Base-by-base conservation (phyloP, 2,888 invertebrate genomes). In the Nephrotoma flavescens region DNA sequence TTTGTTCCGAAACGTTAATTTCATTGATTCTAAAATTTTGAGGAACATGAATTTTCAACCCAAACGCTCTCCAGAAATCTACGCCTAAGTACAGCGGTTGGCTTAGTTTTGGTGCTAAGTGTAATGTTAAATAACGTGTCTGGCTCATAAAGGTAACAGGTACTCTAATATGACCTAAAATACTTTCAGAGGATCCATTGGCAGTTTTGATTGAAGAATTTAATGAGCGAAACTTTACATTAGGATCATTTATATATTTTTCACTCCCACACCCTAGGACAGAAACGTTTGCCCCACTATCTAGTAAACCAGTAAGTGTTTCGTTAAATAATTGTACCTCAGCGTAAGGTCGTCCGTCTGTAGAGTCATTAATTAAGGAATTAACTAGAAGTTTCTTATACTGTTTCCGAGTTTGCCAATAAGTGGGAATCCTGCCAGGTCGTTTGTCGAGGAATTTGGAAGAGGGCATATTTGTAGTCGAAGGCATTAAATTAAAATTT, bases 231-330 rank as follows among this genome's bases (percentile, higher is more conserved):
- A 83, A 83, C 11, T 41, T 31, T 12, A 83, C 5, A 2, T 2
- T 41, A 9, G 41, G 41, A 0, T 5, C 2, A 9, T 83, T 83
- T 0, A 83, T 12, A 11, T 41, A 41, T 41, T 83, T 6, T 41
- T 83, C 41, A 9, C 83, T 41, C 2, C 41, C 41, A 11, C 41
- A 5, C 2, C 83, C 83, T 41, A 83, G 41, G 0, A 83, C 11
- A 0, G 83, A 83, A 5, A 88, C 86, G 7, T 87, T 52, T 7
- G 88, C 88, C 0, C 88, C 87, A 1, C 88, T 87, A 44, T 88
- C 87, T 3, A 87, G 71, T 3, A 87, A 86, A 2, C 86, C 87
- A 0, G 42, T 2, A 11, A 87, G 7, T 3, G 9, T 31, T 86
- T 52, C 86, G 15, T 19, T 83, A 4, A 85, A 57, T 15, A 87